These are phyloP conservation scores for Stenchaetothrips biformis DNA, from an alignment of 2,888 invertebrate genomes.

Conservation along the genomic window DNA sequence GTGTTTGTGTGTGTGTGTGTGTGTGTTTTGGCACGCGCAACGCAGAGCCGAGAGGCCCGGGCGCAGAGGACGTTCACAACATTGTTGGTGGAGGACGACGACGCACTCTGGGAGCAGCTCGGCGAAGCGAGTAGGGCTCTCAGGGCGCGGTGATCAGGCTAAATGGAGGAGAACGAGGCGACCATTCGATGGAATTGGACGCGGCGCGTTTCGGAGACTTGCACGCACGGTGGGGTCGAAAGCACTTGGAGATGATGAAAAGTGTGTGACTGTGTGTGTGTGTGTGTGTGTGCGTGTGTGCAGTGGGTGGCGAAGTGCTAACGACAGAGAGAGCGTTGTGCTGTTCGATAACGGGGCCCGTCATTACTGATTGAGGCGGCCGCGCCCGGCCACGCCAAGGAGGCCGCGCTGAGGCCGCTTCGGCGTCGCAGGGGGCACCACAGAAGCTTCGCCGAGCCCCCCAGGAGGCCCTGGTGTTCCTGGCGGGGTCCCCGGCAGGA, in stretches of 20 bases:
- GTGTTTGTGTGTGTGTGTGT: neutral
- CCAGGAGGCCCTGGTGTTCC: neutral
- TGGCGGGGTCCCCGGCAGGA: neutral
- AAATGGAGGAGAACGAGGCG: neutral
- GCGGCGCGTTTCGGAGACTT: neutral
- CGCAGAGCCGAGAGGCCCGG: neutral
- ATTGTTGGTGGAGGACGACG: neutral
- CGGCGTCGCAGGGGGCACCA: slow-evolving; percentile 1
- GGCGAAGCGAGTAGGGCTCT: neutral
- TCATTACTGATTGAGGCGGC: neutral
- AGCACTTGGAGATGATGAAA: too few relatives aligned
- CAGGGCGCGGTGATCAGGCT: neutral
- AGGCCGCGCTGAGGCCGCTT: too few relatives aligned
- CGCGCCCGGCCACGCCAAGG: neutral
- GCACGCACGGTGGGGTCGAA: neutral
- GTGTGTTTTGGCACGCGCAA: neutral
- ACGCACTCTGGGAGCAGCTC: neutral
- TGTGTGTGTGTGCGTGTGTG: too few relatives aligned
- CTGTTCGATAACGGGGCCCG: neutral
- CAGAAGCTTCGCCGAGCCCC: neutral
- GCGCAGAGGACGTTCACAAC: neutral
- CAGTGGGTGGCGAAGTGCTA: too few relatives aligned
- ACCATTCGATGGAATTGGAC: neutral
- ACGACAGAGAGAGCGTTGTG: too few relatives aligned
- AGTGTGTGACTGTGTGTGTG: neutral